Base-by-base conservation (phyloP, 2,797 vertebrate species). In the Propithecus perrieri region DNA sequence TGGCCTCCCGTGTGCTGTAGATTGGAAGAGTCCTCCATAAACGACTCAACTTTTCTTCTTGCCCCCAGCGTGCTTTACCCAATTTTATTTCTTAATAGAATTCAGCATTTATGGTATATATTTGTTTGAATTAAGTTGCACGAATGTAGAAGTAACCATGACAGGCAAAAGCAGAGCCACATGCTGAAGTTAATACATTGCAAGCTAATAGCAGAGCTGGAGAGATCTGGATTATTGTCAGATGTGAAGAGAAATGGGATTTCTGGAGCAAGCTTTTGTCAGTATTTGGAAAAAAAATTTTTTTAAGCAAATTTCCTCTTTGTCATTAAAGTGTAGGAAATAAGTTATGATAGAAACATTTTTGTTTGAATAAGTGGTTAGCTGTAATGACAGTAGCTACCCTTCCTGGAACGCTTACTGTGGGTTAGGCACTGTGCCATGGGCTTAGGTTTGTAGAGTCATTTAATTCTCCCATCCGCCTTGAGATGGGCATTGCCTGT, bases 51-150 rank as follows among this genome's bases (percentile, higher is more conserved):
- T 71, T 33, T 83, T 89, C 41, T 53, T 59, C 71, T 67, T 92
- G 67, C 79, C 65, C 71, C 80, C 38, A 95, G 75, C 71, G 76
- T 41, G 13, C 50, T 89, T 84, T 71, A 94, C 74, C 63, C 93
- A 59, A 35, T 46, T 83, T 55, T 24, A 46, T 89, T 95, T 88
- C 72, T 79, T 95, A 94, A 76, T 79, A 81, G 87, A 83, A 84
- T 83, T 65, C 46, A 91, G 48, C 9, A 67, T 67, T 93, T 93
- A 94, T 91, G 61, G 65, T 89, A 57, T 48, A 28, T 78, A 83
- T 81, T 94, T 88, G 71, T 93, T 89, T 84, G 78, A 94, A 72
- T 85, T 96, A 83, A 89, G 74, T 81, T 75, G 41, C 59, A 84
- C 50, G 92, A 91, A 65, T n/a, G 28, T n/a, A 72, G 33, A 83